Base-by-base conservation (phyloP, 2,888 invertebrate species). In the Bruchidius siliquastri region DNA sequence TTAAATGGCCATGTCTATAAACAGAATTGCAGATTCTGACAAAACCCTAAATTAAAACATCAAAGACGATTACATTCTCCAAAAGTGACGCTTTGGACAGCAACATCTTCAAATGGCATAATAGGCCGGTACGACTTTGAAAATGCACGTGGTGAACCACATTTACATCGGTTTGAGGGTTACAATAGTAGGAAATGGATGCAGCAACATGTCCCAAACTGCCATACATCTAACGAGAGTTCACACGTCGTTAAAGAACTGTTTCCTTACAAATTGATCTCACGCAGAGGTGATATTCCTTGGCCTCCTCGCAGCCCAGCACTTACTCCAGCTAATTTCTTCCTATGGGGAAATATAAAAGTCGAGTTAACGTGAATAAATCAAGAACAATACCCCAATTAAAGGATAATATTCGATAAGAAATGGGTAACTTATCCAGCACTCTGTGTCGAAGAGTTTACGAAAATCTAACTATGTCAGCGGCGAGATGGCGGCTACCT, bases 141-240 rank as follows among this genome's bases (percentile, higher is more conserved):
- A 8, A 8, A 30, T 30, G 8, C 30, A 30, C 30, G 30, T 8
- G 30, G 8, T 30, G 8, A 49, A 21, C 18, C 68, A 68, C 68
- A 68, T 3, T 13, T 68, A 20, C 21, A 68, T 6, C 10, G 20
- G 21, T 68, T 68, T 68, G 8, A n/a, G 13, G 71, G 71, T 22
- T 71, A 49, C 20, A 71, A 30, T 20, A 20, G 10, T 20, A 20
- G 22, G 13, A 71, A 66, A 18, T 71, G 71, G 66, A 32, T 71
- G 20, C 71, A 72, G 26, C 72, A 72, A 22, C 68, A 72, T 66
- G 68, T 68, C 21, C 4, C 72, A 10, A 22, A 68, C 22, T 72
- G 72, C 67, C 72, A 67, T 67, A 72, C 22, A 20, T 72, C 67
- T 13, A 72, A 21, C 30, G 68, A 21, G 71, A 10, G 32, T 49